A percentile compares a stretch with the other conserved stretches of the same genome.
phyloP scores from a whole-genome alignment of 2,797 vertebrate genomes.

The Cyprinodon diabolis region DNA sequence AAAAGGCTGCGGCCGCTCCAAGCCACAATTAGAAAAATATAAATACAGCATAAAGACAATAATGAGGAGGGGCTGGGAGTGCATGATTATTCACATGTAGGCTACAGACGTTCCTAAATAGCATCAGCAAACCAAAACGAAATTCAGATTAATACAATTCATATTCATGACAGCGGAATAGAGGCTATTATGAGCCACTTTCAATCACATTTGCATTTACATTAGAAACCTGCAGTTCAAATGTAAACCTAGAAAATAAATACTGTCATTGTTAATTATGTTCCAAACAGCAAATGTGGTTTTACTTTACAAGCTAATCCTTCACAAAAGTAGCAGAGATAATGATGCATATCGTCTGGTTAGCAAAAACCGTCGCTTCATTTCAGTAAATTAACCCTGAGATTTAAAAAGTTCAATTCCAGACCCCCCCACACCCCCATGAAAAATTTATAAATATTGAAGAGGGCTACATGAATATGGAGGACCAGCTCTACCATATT shows the following conservation, averaged over 20 bases:
- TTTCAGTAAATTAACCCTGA: slow-evolving; percentile 25
- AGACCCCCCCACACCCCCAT: slow-evolving; percentile 7
- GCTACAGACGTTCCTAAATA: slow-evolving; percentile 23
- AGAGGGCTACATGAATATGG: slow-evolving; percentile 31
- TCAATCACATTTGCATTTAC: slow-evolving; percentile 76
- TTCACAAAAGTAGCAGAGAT: background rate
- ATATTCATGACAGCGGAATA: slow-evolving; percentile 68
- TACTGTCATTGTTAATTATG: slow-evolving; percentile 20
- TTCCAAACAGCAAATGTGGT: background rate
- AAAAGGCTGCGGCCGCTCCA: slow-evolving; percentile 26
- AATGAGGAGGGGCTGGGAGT: slow-evolving; percentile 53
- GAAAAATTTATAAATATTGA: slow-evolving; percentile 35
- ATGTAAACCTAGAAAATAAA: slow-evolving; percentile 37
- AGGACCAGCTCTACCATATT: too few relatives aligned
- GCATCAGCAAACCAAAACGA: slow-evolving; percentile 59
- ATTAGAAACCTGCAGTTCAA: slow-evolving; percentile 56
- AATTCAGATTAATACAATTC: slow-evolving; percentile 69
- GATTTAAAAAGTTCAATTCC: slow-evolving; percentile 36
- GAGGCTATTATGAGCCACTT: slow-evolving; percentile 62
- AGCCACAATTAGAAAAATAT: slow-evolving; percentile 74
- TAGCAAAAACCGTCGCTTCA: slow-evolving; percentile 5
- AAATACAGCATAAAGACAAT: slow-evolving; percentile 67
- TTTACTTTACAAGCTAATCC: slow-evolving; percentile 1
- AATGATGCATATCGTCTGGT: background rate
- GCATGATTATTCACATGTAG: slow-evolving; percentile 47